Evolutionary conservation across 1,140 invertebrate species (phyloP), one percentile per base, ranked within the genome.

Genomic region (Adelges cooleyi): DNA sequence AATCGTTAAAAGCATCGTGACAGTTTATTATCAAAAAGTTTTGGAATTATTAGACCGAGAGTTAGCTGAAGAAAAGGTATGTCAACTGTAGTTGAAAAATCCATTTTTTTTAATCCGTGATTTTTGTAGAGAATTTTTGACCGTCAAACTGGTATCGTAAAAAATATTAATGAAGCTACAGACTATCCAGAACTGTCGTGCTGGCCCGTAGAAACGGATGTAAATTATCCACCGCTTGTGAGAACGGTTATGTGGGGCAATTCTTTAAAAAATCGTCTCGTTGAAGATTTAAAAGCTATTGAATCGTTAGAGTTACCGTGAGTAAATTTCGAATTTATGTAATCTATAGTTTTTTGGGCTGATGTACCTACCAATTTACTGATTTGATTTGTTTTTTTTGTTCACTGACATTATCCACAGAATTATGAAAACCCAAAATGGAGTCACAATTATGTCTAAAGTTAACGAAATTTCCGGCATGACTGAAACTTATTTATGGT

Each of bases 181-280:
- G 29, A 33, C 11, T 33, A 33, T 33, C 29, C 29, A 6, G 29
- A 33, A 11, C 29, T 33, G 5, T 11, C 11, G 5, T 33, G 11
- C 11, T 6, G 70, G 71, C 74, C 33, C 73, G 73, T n/a, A 73
- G 73, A 48, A 71, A 74, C 17, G 74, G 74, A 33, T 71, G 82
- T 18, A 80, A 78, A 42, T 72, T 80, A 5, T 78, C 78, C 3
- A 77, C 81, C 5, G 72, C 79, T 36, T 82, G 80, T 79, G 82
- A 80, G 71, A 68, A 59, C 1, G n/a, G 36, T 51, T 6, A 48
- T 66, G 46, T 48, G 42, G 66, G 15, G 33, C 4, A 5, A 52
- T 23, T 40, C 48, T 1, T 25, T 36, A 3, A 23, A 51, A 17
- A 36, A n/a, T 38, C 51, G 22, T 9, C 48, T 53, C 8, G 22